Evolutionary conservation across 1,140 invertebrate species (phyloP).

Genomic region (Euura lappo): DNA sequence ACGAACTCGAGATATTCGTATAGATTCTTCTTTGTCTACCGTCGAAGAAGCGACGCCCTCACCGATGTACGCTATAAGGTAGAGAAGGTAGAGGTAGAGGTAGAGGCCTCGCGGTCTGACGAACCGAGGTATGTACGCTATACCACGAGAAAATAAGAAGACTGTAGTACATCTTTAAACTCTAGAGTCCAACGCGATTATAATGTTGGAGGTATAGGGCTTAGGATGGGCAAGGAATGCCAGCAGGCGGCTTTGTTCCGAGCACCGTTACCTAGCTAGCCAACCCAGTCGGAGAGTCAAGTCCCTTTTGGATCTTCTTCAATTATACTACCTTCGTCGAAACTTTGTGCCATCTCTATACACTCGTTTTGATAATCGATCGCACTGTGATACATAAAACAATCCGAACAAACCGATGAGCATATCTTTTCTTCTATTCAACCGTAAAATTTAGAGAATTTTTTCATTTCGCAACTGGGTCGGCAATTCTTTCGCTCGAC

Average conservation of each 20-base stretch:
- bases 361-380: background rate
- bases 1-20: too few relatives aligned
- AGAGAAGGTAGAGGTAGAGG: background rate
- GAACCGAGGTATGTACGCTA: too few relatives aligned
- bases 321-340: background rate
- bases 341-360: background rate
- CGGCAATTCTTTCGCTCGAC: constrained; percentile 4
- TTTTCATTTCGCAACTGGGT: background rate
- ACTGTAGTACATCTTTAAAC: constrained; percentile 5
- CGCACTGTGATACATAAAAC: too few relatives aligned
- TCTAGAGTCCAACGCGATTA: constrained; percentile 2
- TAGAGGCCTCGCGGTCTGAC: background rate
- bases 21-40: constrained; percentile 5
- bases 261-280: constrained; percentile 4
- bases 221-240: constrained; percentile 6
- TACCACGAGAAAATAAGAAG: background rate
- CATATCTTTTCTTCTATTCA: background rate
- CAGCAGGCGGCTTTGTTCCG: constrained; percentile 2
- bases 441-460: background rate
- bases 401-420: too few relatives aligned
- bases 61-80: background rate
- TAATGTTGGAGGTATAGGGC: background rate
- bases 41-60: background rate
- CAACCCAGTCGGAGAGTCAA: background rate
- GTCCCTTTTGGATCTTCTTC: constrained; percentile 3